Conservation (phyloP, 2,888 invertebrate genomes). For the Aleiodes leptofemur region DNA sequence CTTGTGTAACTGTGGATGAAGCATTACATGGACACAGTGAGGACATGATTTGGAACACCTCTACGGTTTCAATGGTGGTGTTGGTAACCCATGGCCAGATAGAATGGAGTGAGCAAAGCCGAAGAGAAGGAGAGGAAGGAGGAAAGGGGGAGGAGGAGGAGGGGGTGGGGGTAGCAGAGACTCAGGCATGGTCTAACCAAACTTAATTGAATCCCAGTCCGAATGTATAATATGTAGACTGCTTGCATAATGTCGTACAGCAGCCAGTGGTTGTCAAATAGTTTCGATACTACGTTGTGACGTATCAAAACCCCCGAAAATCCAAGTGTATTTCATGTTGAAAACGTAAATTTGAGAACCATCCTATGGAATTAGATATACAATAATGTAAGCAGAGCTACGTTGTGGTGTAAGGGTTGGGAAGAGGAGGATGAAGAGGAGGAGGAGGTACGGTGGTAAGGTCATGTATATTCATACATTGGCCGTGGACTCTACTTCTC, state of each 20-base stretch:
- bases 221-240: constrained; percentile 76
- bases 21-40: constrained; percentile 3
- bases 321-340: constrained; percentile 38
- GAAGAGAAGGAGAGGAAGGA: constrained; percentile 37
- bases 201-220: constrained; percentile 76
- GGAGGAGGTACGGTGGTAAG: constrained; percentile 61
- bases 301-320: constrained; percentile 31
- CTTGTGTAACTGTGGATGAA: constrained; percentile 25
- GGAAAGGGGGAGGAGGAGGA: constrained; percentile 16
- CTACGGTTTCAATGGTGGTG: constrained; percentile 52
- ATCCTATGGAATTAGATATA: constrained; percentile 74
- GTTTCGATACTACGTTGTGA: constrained; percentile 44
- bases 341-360: constrained; percentile 71
- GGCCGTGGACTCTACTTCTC: constrained; percentile 62
- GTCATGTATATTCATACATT: constrained; percentile 76
- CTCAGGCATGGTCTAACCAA: constrained; percentile 71
- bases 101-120: constrained; percentile 13
- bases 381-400: constrained; percentile 76
- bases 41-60: constrained; percentile 66
- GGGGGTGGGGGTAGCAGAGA: constrained; percentile 37
- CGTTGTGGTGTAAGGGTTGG: constrained; percentile 74
- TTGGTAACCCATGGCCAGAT: constrained; percentile 50
- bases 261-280: constrained; percentile 65
- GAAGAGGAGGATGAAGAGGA: constrained; percentile 29
- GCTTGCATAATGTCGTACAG: constrained; percentile 74